These are phyloP conservation scores for Heliconius erato DNA, from an alignment of 2,888 invertebrate species.

Conservation along the genomic window DNA sequence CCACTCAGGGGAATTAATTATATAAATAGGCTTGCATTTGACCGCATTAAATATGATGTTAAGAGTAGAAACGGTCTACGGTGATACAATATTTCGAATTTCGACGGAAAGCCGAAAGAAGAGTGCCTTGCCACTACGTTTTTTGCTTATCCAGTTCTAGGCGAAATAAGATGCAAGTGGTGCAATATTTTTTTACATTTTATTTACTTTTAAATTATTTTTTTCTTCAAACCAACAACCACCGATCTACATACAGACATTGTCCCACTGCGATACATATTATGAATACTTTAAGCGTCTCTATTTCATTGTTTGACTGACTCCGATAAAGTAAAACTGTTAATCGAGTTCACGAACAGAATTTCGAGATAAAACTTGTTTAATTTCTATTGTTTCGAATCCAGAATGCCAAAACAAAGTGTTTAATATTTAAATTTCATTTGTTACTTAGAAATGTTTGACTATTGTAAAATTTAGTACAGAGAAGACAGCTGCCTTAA, in stretches of 20 bases:
- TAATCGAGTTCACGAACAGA: conserved; percentile 35
- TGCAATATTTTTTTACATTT: too few relatives aligned
- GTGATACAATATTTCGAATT: too few relatives aligned
- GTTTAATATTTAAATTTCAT: conserved; percentile 36
- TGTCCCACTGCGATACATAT: not conserved
- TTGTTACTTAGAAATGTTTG: conserved; percentile 20
- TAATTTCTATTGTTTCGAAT: conserved; percentile 45
- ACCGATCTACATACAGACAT: not conserved
- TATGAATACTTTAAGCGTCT: not conserved
- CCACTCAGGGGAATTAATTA: not conserved
- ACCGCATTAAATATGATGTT: too few relatives aligned
- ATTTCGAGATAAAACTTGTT: conserved; percentile 43
- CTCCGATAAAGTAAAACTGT: conserved; percentile 11
- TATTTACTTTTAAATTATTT: too few relatives aligned
- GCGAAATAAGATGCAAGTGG: too few relatives aligned
- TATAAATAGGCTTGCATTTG: too few relatives aligned
- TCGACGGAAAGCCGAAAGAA: too few relatives aligned
- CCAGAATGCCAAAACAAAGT: conserved; percentile 31
- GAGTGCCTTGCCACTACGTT: too few relatives aligned
- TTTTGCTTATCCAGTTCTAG: too few relatives aligned
- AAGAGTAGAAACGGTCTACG: too few relatives aligned
- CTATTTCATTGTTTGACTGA: conserved; percentile 8
- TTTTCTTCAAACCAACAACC: not conserved
- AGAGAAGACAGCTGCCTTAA: conserved; percentile 3
- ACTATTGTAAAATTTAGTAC: not conserved